A percentile compares a stretch with the other conserved stretches of the same genome.
Evolutionary conservation across 2,888 invertebrate species (phyloP).

Genomic region (Hybos culiciformis): DNA sequence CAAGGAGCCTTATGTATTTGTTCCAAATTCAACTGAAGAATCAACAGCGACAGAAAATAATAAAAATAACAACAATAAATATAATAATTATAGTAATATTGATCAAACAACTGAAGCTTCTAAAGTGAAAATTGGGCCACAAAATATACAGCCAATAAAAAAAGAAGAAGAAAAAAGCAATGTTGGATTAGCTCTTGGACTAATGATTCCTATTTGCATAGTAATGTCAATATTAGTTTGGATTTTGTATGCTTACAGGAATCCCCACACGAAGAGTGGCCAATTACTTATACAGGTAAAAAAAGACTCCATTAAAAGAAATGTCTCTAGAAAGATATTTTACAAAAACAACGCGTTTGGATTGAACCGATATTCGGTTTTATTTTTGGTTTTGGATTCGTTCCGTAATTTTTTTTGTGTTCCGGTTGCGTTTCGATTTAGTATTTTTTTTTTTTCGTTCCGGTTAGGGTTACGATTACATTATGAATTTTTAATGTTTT

Average conservation of each 20-base stretch:
- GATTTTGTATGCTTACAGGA: slow-evolving; percentile 87
- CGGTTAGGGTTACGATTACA: no score
- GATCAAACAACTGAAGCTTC: background rate
- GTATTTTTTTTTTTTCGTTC: no score
- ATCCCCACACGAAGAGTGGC: slow-evolving; percentile 91
- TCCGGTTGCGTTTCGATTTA: no score
- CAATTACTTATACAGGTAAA: slow-evolving; percentile 90
- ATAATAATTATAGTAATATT: background rate
- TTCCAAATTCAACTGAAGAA: slow-evolving; percentile 2
- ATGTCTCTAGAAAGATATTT: no score
- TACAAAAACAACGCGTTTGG: no score
- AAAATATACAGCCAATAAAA: slow-evolving; percentile 3
- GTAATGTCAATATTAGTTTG: slow-evolving; percentile 58
- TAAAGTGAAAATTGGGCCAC: slow-evolving; percentile 9
- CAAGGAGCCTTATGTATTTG: background rate
- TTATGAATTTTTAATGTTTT: no score
- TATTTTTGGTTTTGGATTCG: no score
- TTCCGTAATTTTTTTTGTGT: no score
- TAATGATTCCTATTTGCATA: slow-evolving; percentile 55
- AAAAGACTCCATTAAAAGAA: no score
- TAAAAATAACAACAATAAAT: slow-evolving; percentile 6
- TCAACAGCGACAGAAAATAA: background rate
- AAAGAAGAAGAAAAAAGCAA: slow-evolving; percentile 21
- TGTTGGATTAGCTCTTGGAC: slow-evolving; percentile 42
- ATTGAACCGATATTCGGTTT: no score